Conservation (phyloP, 2,797 vertebrate genomes). For the Discoglossus pictus region DNA sequence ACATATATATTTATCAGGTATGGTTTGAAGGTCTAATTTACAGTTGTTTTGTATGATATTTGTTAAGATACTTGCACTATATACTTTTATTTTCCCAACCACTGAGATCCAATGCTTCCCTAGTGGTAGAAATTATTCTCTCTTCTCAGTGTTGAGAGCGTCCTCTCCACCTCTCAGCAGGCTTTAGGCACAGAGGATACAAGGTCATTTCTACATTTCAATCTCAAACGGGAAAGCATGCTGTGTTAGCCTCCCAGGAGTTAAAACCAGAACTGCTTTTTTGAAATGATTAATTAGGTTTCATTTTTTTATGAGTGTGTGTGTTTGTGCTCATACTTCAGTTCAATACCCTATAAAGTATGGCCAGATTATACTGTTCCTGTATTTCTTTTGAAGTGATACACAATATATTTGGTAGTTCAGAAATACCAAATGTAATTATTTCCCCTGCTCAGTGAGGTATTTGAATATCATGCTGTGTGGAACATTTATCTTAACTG, state of each 20-base stretch:
- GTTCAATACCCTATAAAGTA: slow-evolving; percentile 47
- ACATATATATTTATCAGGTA: too few species aligned
- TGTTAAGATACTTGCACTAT: too few species aligned
- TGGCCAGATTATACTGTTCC: slow-evolving; percentile 48
- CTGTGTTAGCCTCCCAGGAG: slow-evolving; percentile 49
- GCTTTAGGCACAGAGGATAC: slow-evolving; percentile 46
- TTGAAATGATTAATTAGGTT: slow-evolving; percentile 52
- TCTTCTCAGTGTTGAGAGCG: slow-evolving; percentile 41
- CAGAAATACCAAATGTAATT: slow-evolving; percentile 53
- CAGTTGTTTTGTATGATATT: too few species aligned
- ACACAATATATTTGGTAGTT: slow-evolving; percentile 52
- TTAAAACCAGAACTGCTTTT: slow-evolving; percentile 45
- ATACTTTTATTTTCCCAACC: neutral
- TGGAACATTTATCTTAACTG: slow-evolving; percentile 50
- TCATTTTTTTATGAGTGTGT: slow-evolving; percentile 44
- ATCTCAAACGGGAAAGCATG: slow-evolving; percentile 51
- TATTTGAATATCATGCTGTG: slow-evolving; percentile 52
- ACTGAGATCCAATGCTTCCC: slow-evolving; percentile 14
- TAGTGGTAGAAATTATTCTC: slow-evolving; percentile 45
- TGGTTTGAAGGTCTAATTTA: too few species aligned
- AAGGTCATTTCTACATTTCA: slow-evolving; percentile 50
- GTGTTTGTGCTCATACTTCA: slow-evolving; percentile 42
- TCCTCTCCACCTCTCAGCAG: slow-evolving; percentile 48
- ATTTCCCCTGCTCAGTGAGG: slow-evolving; percentile 49
- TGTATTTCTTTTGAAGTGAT: slow-evolving; percentile 51